These are phyloP conservation scores for Torymus texanus DNA, from an alignment of 2,888 invertebrate species.

Conservation along the genomic window DNA sequence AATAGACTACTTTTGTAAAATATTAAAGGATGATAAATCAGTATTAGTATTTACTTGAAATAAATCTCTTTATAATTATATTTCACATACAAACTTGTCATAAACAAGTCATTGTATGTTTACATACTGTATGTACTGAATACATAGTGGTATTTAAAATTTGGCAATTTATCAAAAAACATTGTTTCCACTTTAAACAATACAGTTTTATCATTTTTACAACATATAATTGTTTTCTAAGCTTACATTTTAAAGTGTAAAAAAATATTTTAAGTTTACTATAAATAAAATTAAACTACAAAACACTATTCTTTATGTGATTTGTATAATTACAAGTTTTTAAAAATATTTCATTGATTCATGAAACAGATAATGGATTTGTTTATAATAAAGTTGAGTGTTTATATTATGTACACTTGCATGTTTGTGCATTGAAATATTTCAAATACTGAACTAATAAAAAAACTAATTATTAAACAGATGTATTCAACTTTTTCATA, in stretches of 20 bases:
- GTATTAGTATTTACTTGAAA: slow-evolving; percentile 40
- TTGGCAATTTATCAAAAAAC: slow-evolving; percentile 37
- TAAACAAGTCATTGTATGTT: slow-evolving; percentile 39
- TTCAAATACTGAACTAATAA: slow-evolving; percentile 15
- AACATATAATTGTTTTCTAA: slow-evolving; percentile 31
- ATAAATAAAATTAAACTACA: slow-evolving; percentile 45
- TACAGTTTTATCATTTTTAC: slow-evolving; percentile 32
- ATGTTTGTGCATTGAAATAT: slow-evolving; percentile 45
- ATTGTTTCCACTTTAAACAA: slow-evolving; percentile 42
- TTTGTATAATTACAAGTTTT: slow-evolving; percentile 42
- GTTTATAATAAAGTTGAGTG: slow-evolving; percentile 27
- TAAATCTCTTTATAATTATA: slow-evolving; percentile 52
- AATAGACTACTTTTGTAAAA: neutral
- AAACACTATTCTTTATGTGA: slow-evolving; percentile 25
- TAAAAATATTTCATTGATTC: slow-evolving; percentile 33
- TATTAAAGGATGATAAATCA: slow-evolving; percentile 32
- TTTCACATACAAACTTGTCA: slow-evolving; percentile 49
- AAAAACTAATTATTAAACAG: slow-evolving; percentile 7
- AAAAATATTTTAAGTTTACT: slow-evolving; percentile 48
- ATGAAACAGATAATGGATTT: slow-evolving; percentile 8
- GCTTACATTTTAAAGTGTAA: slow-evolving; percentile 27
- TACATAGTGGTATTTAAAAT: slow-evolving; percentile 39
- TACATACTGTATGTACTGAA: slow-evolving; percentile 40
- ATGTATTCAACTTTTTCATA: slow-evolving; percentile 6
- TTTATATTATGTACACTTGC: slow-evolving; percentile 47